phyloP scores from a whole-genome alignment of 2,113 vertebrate genomes.

The Sebastes schlegelii region DNA sequence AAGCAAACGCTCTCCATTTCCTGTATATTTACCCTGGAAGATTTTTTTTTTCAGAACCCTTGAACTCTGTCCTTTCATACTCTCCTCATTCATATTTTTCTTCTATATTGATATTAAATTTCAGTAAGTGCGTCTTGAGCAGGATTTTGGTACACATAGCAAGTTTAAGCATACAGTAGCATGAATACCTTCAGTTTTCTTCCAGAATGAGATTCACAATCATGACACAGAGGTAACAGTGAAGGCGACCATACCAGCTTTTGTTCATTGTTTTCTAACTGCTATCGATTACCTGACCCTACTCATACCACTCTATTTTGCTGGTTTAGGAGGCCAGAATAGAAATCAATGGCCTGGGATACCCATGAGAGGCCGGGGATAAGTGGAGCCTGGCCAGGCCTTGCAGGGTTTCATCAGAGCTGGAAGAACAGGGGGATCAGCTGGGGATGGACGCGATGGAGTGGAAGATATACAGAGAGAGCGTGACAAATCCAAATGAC shows the following conservation, averaged over 20 bases:
- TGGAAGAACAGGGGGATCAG: slow-evolving; percentile 59
- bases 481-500: slow-evolving; percentile 45
- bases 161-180: neutral
- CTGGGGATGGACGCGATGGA: slow-evolving; percentile 58
- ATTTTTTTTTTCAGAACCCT: neutral
- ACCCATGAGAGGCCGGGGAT: slow-evolving; percentile 65
- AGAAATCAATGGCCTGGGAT: slow-evolving; percentile 74
- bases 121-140: neutral
- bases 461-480: slow-evolving; percentile 48
- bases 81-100: neutral
- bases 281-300: slow-evolving; percentile 68
- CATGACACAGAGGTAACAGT: neutral
- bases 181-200: neutral
- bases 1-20: slow-evolving; percentile 25
- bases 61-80: neutral
- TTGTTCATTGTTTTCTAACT: slow-evolving; percentile 62
- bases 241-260: slow-evolving; percentile 17
- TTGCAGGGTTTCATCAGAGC: slow-evolving; percentile 51
- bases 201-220: neutral
- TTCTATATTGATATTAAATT: neutral
- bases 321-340: slow-evolving; percentile 58
- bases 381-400: slow-evolving; percentile 53
- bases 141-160: neutral
- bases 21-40: neutral
- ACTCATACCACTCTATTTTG: slow-evolving; percentile 55